A percentile compares a stretch with the other conserved stretches of the same genome.
Conservation (phyloP, 2,113 vertebrate species). For the Bubo bubo region DNA sequence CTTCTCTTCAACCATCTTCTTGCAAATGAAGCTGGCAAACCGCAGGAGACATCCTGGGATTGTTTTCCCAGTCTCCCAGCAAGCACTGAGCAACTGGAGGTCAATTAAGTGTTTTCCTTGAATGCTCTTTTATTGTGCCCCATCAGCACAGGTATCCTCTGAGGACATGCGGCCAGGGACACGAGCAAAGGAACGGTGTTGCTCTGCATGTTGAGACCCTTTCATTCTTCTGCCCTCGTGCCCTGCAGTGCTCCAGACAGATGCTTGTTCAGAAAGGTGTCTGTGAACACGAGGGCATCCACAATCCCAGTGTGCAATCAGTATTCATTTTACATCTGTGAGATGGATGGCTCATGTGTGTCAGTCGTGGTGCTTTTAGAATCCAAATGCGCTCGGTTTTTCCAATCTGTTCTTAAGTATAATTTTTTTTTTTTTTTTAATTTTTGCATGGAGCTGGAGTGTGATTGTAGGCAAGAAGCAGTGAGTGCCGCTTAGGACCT, state of each 20-base stretch:
- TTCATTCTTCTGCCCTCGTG: neutral
- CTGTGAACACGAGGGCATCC: neutral
- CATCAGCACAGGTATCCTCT: neutral
- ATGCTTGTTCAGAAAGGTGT: neutral
- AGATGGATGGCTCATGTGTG: neutral
- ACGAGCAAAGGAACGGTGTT: neutral
- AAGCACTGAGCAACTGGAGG: neutral
- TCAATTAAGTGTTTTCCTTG: neutral
- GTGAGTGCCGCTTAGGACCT: neutral
- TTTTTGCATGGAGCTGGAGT: neutral
- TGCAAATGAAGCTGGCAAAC: neutral
- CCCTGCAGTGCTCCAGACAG: neutral
- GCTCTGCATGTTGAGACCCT: neutral
- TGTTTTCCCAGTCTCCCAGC: neutral
- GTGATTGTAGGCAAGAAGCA: neutral
- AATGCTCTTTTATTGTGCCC: neutral
- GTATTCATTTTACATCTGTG: neutral
- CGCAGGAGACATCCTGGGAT: neutral
- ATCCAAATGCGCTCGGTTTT: neutral
- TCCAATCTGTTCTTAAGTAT: neutral
- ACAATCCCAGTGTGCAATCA: neutral
- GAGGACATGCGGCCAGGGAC: neutral
- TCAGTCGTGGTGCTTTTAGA: neutral
- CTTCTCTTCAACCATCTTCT: neutral
- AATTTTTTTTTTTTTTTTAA: too few relatives aligned